phyloP scores from a whole-genome alignment of 2,113 vertebrate species.

The Chaetorhynchus papuensis region DNA sequence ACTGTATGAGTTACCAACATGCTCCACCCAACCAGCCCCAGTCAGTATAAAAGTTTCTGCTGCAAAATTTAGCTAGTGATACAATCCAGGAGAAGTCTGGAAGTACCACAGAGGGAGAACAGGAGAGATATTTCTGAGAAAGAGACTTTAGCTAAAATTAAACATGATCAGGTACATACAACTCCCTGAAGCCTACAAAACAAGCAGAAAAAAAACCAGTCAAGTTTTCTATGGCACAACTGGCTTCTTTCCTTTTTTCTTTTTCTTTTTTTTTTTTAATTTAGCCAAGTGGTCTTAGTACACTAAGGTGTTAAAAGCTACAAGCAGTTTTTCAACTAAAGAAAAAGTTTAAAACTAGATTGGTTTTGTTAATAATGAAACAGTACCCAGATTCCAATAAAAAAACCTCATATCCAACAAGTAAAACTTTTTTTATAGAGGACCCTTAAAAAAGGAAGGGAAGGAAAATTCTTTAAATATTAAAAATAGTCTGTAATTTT shows the following conservation, averaged over 20 bases:
- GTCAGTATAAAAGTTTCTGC: constrained; percentile 62
- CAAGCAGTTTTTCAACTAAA: not conserved
- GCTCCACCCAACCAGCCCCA: constrained; percentile 38
- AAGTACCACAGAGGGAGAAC: not conserved
- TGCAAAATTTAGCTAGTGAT: constrained; percentile 71
- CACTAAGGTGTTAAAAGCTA: not conserved
- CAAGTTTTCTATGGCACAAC: not conserved
- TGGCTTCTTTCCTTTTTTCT: not conserved
- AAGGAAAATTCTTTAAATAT: not conserved
- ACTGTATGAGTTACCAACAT: constrained; percentile 2
- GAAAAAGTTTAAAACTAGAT: not conserved
- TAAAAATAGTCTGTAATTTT: not conserved
- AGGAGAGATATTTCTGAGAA: constrained; percentile 17
- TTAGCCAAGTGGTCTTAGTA: not conserved
- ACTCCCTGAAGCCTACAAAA: not conserved
- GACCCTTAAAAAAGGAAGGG: not conserved
- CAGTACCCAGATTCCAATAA: not conserved
- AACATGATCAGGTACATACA: not conserved
- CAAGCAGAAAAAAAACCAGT: not conserved
- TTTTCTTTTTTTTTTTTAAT: not conserved
- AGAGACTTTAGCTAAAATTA: constrained; percentile 1
- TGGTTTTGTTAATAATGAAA: not conserved
- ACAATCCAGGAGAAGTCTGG: constrained; percentile 19
- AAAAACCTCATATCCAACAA: not conserved
- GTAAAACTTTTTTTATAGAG: not conserved